Evolutionary conservation across 2,888 invertebrate species (phyloP).

Genomic region (Macrosoma leucophasiata): DNA sequence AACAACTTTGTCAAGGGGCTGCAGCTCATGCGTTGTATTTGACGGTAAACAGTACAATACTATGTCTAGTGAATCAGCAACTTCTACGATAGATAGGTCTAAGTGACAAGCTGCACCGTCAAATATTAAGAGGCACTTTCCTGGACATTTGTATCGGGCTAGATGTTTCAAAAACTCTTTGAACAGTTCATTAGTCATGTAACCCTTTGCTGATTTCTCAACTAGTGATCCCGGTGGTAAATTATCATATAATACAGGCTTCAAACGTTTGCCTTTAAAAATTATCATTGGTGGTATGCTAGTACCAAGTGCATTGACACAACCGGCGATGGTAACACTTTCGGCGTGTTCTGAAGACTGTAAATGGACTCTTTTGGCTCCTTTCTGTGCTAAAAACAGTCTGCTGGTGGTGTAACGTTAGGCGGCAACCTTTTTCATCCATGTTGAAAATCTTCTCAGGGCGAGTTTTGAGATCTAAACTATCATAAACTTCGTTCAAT

Average conservation of each 20-base stretch:
- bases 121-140: constrained; percentile 18
- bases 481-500: too few species aligned
- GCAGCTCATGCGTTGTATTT: constrained; percentile 22
- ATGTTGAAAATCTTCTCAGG: constrained; percentile 8
- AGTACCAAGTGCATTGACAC: constrained; percentile 11
- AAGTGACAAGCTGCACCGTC: constrained; percentile 20
- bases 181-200: constrained; percentile 17
- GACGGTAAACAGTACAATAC: constrained; percentile 18
- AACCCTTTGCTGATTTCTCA: constrained; percentile 21
- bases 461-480: too few species aligned
- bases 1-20: constrained; percentile 23
- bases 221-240: constrained; percentile 21
- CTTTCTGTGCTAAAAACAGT: background rate
- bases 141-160: constrained; percentile 13
- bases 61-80: constrained; percentile 19
- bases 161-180: constrained; percentile 16
- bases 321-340: constrained; percentile 11
- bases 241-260: constrained; percentile 17
- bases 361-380: constrained; percentile 9
- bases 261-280: constrained; percentile 14
- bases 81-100: constrained; percentile 13
- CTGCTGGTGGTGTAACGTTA: too few species aligned
- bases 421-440: background rate
- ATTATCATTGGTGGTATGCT: constrained; percentile 14
- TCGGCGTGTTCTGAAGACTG: constrained; percentile 13